Percentiles rank a stretch among this genome's conserved stretches.
Evolutionary conservation across 2,113 vertebrate genomes (phyloP).

Genomic region (Phocoena sinus): DNA sequence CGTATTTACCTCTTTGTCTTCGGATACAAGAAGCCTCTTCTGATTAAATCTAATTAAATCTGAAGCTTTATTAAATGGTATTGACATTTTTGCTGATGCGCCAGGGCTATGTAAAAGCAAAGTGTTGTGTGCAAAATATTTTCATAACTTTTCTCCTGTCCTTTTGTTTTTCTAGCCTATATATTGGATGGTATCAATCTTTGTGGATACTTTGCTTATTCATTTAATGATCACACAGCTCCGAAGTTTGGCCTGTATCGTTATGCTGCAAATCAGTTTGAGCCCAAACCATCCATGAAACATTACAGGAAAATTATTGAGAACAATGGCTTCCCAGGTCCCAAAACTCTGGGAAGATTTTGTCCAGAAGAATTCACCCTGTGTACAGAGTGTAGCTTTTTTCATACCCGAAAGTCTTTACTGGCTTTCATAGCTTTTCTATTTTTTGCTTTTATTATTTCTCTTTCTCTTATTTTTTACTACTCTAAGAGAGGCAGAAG

Average conservation of each 20-base stretch:
- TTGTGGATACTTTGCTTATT: slow-evolving; percentile 95
- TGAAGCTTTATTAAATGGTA: not conserved
- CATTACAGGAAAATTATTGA: slow-evolving; percentile 91
- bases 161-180: slow-evolving; percentile 81
- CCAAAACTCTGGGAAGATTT: slow-evolving; percentile 65
- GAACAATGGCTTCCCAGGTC: slow-evolving; percentile 87
- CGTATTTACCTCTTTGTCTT: not conserved
- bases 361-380: slow-evolving; percentile 78
- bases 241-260: slow-evolving; percentile 91
- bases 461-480: slow-evolving; percentile 88
- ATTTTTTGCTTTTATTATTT: slow-evolving; percentile 85
- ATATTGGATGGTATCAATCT: slow-evolving; percentile 90
- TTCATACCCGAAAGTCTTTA: slow-evolving; percentile 84
- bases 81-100: not conserved
- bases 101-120: not conserved
- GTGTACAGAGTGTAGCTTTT: slow-evolving; percentile 80
- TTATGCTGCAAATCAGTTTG: slow-evolving; percentile 84
- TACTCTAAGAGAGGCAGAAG: slow-evolving; percentile 83
- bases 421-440: slow-evolving; percentile 89
- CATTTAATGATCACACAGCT: slow-evolving; percentile 90
- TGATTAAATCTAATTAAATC: not conserved
- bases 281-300: slow-evolving; percentile 89
- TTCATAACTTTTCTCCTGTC: not conserved
- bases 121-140: not conserved
- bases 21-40: not conserved